Evolutionary conservation across 2,888 invertebrate genomes (phyloP), one percentile per base, ranked within the genome.

Genomic region (Tenthredo distinguenda): DNA sequence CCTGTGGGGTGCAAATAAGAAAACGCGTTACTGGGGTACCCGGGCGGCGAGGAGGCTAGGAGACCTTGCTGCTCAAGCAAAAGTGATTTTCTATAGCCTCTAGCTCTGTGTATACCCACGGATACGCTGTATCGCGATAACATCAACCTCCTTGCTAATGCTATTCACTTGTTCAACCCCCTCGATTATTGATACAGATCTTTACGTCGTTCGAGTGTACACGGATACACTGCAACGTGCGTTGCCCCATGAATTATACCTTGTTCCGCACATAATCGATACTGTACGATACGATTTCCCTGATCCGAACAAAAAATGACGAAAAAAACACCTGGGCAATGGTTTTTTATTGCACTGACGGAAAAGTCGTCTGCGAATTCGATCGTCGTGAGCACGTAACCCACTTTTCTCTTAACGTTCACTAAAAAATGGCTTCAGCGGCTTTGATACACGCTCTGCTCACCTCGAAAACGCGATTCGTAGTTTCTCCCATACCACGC

Each of bases 61-160:
- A 79, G 18, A 37, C 79, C 55, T 37, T 18, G 37, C 37, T 76
- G 85, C 86, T 89, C 86, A 87, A 88, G 89, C 89, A 89, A 91
- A 92, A 93, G 91, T 91, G 92, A 92, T 92, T 92, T 91, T 92
- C 92, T 91, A 90, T 91, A 86, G 90, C 87, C 77, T 50, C 9
- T 10, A 9, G 72, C 43, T 40, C 15, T 26, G 5, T 74, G n/a
- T 43, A 74, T 47, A 47, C 26, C 47, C 47, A 15, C 10, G 5
- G 47, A 7, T 77, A 55, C 55, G 34, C 50, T 77, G 31, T 87
- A 79, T 88, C 88, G 85, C 88, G 91, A 92, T 92, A 92, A 90
- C 89, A 91, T 90, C 90, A 87, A 86, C 87, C 65, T 31, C 18
- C 31, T n/a, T 55, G 47, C 90, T 93, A 93, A 93, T 93, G 93